A percentile compares a stretch with the other conserved stretches of the same genome.
Conservation (phyloP, 2,888 invertebrate species). For the Apotomis capreana region DNA sequence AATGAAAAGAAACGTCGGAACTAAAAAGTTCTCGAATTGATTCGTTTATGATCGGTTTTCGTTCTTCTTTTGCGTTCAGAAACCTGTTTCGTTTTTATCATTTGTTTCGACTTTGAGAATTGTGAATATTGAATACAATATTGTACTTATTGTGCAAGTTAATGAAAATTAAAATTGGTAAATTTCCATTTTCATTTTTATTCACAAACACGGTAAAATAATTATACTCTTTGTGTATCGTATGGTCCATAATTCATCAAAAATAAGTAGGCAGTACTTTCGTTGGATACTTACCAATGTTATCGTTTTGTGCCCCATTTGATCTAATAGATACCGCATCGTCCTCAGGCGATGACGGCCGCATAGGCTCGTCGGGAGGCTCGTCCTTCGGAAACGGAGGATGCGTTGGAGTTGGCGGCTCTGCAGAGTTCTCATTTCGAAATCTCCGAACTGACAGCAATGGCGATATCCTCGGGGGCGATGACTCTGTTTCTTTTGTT, state of each 20-base stretch:
- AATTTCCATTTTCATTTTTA: too few relatives aligned
- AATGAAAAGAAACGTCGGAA: too few relatives aligned
- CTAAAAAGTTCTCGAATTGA: too few relatives aligned
- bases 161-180: too few relatives aligned
- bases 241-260: not conserved
- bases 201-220: too few relatives aligned
- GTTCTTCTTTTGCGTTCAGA: too few relatives aligned
- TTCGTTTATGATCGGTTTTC: too few relatives aligned
- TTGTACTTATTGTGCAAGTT: too few relatives aligned
- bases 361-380: constrained; percentile 79
- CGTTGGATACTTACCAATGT: constrained; percentile 70
- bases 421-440: constrained; percentile 68
- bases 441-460: constrained; percentile 78
- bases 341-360: constrained; percentile 84
- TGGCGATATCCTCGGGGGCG: constrained; percentile 78
- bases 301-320: constrained; percentile 81
- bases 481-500: constrained; percentile 73
- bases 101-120: too few relatives aligned
- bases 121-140: too few relatives aligned
- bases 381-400: constrained; percentile 81
- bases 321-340: constrained; percentile 82
- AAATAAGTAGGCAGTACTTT: constrained; percentile 8
- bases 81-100: too few relatives aligned
- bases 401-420: constrained; percentile 72
- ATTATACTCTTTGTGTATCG: too few relatives aligned